Evolutionary conservation across 2,888 invertebrate species (phyloP), one percentile per base, ranked within the genome.

Genomic region (Poecilobothrus nobilitatus): DNA sequence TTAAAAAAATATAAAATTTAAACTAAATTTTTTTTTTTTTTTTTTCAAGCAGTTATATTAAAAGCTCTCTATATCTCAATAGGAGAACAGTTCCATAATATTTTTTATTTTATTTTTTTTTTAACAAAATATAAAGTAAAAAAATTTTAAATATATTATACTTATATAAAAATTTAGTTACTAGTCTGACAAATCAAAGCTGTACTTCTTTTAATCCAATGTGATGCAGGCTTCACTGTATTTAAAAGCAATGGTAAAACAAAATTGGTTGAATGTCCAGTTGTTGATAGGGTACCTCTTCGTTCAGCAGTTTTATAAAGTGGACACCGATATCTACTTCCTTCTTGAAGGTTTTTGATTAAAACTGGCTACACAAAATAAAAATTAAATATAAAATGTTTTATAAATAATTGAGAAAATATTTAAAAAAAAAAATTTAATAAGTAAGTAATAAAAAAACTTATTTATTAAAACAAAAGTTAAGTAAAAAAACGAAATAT

Each of bases 261-360:
- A 79, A 91, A 92, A 82, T 92, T 92, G 67, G 92, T 92, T 64
- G 91, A 91, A 79, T 92, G 92, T 0, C 91, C 92, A 0, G 92
- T 92, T 0, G 92, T 92, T 63, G 91, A 91, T 34, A 92, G 81
- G 0, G 86, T 86, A 0, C 92, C 92, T 21, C 89, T 87, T 2
- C 92, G 85, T 69, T 90, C 86, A 53, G 89, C 84, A 0, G 92
- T 92, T 83, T 91, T 91, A 81, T 92, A 92, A 0, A 91, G 82
- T 0, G 92, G 92, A 71, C 90, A 89, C 71, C 84, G 84, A 80
- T 91, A 92, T 68, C 88, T 87, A 1, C 84, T 81, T 22, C 84
- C 85, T 70, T 85, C 83, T 0, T 71, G 44, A 2, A 83, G 71
- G 9, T 78, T 74, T 1, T 70, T 41, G 41, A 77, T 76, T 67